Conservation (phyloP, 2,888 invertebrate species). For the Thymelicus acteon region DNA sequence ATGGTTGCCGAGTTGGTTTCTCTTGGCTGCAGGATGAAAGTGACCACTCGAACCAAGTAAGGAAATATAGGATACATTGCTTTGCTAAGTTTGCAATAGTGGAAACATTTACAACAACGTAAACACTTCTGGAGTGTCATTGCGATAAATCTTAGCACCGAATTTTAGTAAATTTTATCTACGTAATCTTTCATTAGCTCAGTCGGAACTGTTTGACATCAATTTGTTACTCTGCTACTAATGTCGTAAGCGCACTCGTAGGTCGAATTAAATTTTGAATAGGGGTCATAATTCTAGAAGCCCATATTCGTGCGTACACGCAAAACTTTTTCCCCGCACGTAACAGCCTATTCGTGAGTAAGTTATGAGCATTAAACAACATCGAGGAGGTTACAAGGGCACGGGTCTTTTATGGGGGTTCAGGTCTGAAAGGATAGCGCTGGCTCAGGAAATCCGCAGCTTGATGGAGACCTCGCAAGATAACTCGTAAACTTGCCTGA, state of each 20-base stretch:
- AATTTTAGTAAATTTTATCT: no score
- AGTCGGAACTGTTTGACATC: no score
- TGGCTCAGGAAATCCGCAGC: constrained; percentile 53
- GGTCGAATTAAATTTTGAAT: constrained; percentile 20
- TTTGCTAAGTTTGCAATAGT: no score
- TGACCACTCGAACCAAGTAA: no score
- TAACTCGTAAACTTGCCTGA: constrained; percentile 56
- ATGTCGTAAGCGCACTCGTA: neutral
- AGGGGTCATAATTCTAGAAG: constrained; percentile 29
- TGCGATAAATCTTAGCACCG: no score
- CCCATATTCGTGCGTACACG: constrained; percentile 35
- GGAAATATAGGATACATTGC: no score
- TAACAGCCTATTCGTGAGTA: constrained; percentile 68
- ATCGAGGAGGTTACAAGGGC: constrained; percentile 46
- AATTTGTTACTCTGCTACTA: neutral
- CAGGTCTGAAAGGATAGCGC: constrained; percentile 47
- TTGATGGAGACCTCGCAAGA: constrained; percentile 55
- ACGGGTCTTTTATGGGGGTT: constrained; percentile 45
- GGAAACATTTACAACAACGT: no score
- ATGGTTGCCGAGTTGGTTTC: no score
- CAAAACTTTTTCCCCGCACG: constrained; percentile 52
- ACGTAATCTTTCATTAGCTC: no score
- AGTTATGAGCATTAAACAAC: constrained; percentile 66
- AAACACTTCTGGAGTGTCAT: no score
- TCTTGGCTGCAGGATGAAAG: no score